Percentiles rank a stretch among this genome's conserved stretches.
phyloP scores from a whole-genome alignment of 2,888 invertebrate genomes.

The Elmis aenea region DNA sequence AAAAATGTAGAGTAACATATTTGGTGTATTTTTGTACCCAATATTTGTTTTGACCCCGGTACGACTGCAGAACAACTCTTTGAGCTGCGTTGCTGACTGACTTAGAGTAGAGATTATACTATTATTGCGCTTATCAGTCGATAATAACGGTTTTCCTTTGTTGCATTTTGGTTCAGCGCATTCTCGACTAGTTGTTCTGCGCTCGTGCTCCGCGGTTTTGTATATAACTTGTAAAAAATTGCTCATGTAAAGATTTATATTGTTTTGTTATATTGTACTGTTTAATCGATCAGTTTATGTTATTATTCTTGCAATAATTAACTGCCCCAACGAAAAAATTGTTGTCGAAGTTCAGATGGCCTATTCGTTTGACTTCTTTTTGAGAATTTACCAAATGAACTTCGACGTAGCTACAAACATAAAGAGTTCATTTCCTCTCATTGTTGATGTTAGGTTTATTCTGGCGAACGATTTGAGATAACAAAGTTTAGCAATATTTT shows the following conservation, averaged over 20 bases:
- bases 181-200: slow-evolving; percentile 19
- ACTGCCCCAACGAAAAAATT: slow-evolving; percentile 10
- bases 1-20: slow-evolving; percentile 42
- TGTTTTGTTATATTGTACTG: slow-evolving; percentile 44
- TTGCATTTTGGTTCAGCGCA: slow-evolving; percentile 23
- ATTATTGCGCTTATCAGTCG: slow-evolving; percentile 31
- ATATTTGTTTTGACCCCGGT: slow-evolving; percentile 42
- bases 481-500: slow-evolving; percentile 51
- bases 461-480: slow-evolving; percentile 44
- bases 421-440: slow-evolving; percentile 36
- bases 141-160: slow-evolving; percentile 31
- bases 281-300: slow-evolving; percentile 30
- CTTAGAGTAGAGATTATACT: slow-evolving; percentile 41
- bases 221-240: slow-evolving; percentile 45
- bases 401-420: too few relatives aligned
- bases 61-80: slow-evolving; percentile 34
- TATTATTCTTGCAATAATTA: slow-evolving; percentile 21
- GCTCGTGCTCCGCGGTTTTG: slow-evolving; percentile 33
- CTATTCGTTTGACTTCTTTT: slow-evolving; percentile 8
- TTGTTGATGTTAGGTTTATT: slow-evolving; percentile 40
- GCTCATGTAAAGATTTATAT: slow-evolving; percentile 47
- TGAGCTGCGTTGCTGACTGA: slow-evolving; percentile 41
- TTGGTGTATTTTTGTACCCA: slow-evolving; percentile 50
- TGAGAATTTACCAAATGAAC: too few relatives aligned
- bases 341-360: slow-evolving; percentile 8